Evolutionary conservation across 2,888 invertebrate genomes (phyloP), one percentile per base, ranked within the genome.

Genomic region (Diarsia brunnea): DNA sequence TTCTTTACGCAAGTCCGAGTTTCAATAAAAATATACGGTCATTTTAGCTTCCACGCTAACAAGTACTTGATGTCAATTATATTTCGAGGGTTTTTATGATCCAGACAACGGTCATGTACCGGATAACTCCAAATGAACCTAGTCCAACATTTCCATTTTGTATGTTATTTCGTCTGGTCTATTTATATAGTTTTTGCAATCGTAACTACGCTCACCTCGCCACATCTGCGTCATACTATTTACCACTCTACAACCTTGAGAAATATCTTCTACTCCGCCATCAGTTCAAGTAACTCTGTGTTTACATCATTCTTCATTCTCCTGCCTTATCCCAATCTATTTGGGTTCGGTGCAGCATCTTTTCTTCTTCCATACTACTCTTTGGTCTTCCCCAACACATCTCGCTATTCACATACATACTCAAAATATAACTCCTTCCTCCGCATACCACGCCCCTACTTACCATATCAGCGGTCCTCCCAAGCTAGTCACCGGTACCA

Each of bases 131-230:
- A 55, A 49, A 70, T 60, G 19, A 53, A 61, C 51, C 0, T 38
- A 19, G 10, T 24, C 12, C 49, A 43, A 19, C 1, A 61, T 61
- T 53, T 47, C 38, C 27, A 27, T n/a, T 11, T 61, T 53, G 21
- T 43, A 27, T 47, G 31, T 27, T 45, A 27, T 71, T 38, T 61
- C 24, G 19, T 38, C 38, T 21, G 14, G 11, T 71, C 31, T 51
- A 45, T 76, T 79, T 60, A 69, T 78, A 60, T n/a, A n/a, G 10
- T 4, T 16, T 58, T 60, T 43, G 10, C 2, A 49, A 27, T 19
- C 31, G 4, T 51, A 53, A 10, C 5, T 45, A n/a, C 53, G 38
- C 24, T 58, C 47, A 21, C 14, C 4, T 45, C 31, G 74, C 12
- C 10, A 21, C 43, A 53, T 45, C 2, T 31, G 51, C 31, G 43